Evolutionary conservation across 2,113 vertebrate genomes (phyloP).

Genomic region (Agapornis roseicollis): DNA sequence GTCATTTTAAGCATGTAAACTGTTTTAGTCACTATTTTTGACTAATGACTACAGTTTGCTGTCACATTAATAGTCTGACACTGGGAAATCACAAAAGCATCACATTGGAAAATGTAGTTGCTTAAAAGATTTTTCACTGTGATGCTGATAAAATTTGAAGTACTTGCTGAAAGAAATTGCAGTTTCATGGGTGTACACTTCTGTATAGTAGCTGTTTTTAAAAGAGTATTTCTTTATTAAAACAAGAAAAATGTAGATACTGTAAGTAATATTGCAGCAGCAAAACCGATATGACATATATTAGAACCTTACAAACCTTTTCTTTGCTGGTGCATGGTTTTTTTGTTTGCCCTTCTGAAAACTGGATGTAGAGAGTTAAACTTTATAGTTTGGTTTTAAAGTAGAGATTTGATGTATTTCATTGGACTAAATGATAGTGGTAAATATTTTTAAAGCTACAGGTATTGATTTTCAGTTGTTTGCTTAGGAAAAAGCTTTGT

Average conservation of each 20-base stretch:
- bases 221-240: not conserved
- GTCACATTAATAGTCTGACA: slow-evolving; percentile 8
- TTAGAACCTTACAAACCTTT: not conserved
- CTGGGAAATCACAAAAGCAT: slow-evolving; percentile 3
- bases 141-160: not conserved
- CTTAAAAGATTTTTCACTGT: not conserved
- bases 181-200: not conserved
- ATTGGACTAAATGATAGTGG: not conserved
- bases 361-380: not conserved
- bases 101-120: not conserved
- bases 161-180: not conserved
- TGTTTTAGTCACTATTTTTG: not conserved
- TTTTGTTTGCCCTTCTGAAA: not conserved
- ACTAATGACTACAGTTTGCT: slow-evolving; percentile 32
- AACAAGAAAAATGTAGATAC: not conserved
- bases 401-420: not conserved
- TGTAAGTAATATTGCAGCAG: not conserved
- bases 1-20: slow-evolving; percentile 34
- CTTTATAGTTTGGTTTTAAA: accelerated
- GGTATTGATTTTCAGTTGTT: not conserved
- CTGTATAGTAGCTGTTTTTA: not conserved
- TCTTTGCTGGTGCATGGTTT: not conserved
- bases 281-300: not conserved
- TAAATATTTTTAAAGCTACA: not conserved
- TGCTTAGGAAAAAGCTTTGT: not conserved